Base-by-base conservation (phyloP, 1,140 invertebrate species). In the Drosophila fuyamai region DNA sequence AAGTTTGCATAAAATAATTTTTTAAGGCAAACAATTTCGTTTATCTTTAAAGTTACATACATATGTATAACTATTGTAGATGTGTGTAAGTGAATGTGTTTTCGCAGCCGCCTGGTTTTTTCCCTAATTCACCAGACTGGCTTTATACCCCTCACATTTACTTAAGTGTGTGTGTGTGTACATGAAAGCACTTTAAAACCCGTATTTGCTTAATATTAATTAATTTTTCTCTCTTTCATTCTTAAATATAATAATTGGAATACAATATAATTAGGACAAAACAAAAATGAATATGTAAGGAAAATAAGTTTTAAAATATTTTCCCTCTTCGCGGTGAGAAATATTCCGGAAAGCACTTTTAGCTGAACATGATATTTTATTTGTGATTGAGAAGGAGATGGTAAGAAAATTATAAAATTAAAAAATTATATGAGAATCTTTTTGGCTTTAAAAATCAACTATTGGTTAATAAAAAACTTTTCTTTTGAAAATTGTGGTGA, bases 291-390 rank as follows among this genome's bases (percentile, higher is more conserved):
- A 41, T 41, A n/a, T n/a, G n/a, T n/a, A 55, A 12, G 36, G 35
- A 55, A 16, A 55, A 40, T 40, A 55, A 55, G 13, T 40, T 55
- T 1, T 40, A 55, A 8, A 40, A 40, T 27, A 55, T 55, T 55
- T 55, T 13, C 18, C 53, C 36, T 10, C 40, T 38, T 55, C 53
- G 35, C 23, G 35, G 54, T 41, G 14, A 16, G 6, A 16, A 43
- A 5, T 43, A 43, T 8, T 43, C 41, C 41, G 36, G 14, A 43
- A 16, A 7, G 41, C 41, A 16, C 41, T 43, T 43, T 43, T 43
- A 43, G 41, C 41, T 3, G 40, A 43, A 43, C 14, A 7, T 14
- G 40, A 43, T 43, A 1, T 43, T n/a, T 43, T 43, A 14, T 43
- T 7, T 16, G 40, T 43, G 2, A 14, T 43, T 43, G 23, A 23